Evolutionary conservation across 2,113 vertebrate genomes (phyloP), one percentile per base, ranked within the genome.

Genomic region (Xiphophorus hellerii): DNA sequence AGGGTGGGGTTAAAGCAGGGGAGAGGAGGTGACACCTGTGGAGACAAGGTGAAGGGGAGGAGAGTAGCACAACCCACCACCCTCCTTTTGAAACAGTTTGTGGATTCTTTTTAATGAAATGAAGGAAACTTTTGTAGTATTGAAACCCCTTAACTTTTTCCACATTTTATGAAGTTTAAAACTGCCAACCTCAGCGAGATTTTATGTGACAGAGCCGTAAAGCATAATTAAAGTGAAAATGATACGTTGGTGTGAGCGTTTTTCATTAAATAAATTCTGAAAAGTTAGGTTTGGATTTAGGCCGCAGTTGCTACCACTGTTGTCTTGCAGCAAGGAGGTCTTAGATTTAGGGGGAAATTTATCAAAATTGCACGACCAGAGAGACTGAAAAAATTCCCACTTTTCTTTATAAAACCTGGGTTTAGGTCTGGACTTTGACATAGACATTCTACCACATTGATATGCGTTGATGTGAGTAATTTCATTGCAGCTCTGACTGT

Each of bases 21-120:
- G 65, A 68, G 68, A 63, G 42, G 75, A 81, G 77, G 65, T 80
- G 76, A 76, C 71, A 80, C 66, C 70, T 35, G 29, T 37, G 75
- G 68, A 76, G 84, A 25, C 1, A n/a, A 35, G 69, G 65, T 3
- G 66, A 72, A 58, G 48, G 39, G 37, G 28, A 65, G 35, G 27
- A 30, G 28, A 60, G 44, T 20, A 11, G 35, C 2, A 10, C 35
- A 48, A 22, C 31, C 63, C 28, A 58, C 25, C 51, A 58, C 25
- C 25, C 25, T 54, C 20, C 6, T 54, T 22, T 42, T 42, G 39
- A 42, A 15, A 7, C 44, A 7, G 44, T 20, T 48, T 20, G 17
- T 48, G 44, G 44, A 48, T 48, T 17, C 1, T 35, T 11, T 48
- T 48, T 22, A 20, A 17, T 42, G 39, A 5, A 42, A 42, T 14